phyloP scores from a whole-genome alignment of 2,113 vertebrate species.

The Herpetotheres cachinnans region DNA sequence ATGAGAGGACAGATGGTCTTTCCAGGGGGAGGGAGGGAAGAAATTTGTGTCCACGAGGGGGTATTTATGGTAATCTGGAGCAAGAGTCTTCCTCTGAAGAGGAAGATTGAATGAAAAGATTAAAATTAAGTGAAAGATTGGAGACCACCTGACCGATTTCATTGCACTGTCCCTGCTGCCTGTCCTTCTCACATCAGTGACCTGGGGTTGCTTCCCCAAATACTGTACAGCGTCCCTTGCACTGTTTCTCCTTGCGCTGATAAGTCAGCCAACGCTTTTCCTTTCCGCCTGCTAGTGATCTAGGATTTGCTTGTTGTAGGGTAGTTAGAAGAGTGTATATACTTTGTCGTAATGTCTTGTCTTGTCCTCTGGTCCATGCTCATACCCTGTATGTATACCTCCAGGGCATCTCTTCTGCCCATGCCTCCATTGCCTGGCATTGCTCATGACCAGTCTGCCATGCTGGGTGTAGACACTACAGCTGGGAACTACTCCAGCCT shows the following conservation, averaged over 20 bases:
- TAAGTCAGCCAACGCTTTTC: not conserved
- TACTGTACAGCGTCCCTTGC: not conserved
- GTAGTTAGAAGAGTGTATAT: not conserved
- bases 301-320: not conserved
- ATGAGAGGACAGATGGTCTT: not conserved
- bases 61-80: not conserved
- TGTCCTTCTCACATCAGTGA: not conserved
- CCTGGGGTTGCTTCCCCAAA: not conserved
- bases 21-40: not conserved
- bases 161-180: not conserved
- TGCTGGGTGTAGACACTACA: not conserved
- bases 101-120: not conserved
- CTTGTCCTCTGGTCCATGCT: not conserved
- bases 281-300: not conserved
- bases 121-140: not conserved
- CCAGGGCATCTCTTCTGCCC: not conserved
- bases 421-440: not conserved
- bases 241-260: not conserved
- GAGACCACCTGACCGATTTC: not conserved
- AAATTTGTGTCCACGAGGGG: not conserved
- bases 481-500: not conserved
- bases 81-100: not conserved
- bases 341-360: not conserved
- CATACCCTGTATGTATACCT: not conserved
- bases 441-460: not conserved